These are phyloP conservation scores for Myrmecophaga tridactyla DNA, from an alignment of 2,113 vertebrate genomes.

Conservation along the genomic window DNA sequence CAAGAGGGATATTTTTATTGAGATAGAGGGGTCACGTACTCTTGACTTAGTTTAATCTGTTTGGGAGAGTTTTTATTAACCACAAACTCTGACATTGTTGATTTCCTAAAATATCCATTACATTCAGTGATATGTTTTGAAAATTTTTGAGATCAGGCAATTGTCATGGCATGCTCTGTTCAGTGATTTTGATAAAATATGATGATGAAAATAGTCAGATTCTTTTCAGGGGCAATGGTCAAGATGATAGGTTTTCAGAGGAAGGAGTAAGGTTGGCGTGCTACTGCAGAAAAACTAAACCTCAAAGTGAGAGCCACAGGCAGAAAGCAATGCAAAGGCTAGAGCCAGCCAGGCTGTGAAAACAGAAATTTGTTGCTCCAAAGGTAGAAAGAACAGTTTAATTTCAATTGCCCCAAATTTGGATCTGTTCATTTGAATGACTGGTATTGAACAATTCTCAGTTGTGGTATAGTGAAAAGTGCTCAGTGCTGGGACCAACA, in stretches of 20 bases:
- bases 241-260: not conserved
- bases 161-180: not conserved
- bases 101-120: conserved; percentile 50
- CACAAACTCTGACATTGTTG: conserved; percentile 19
- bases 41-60: conserved; percentile 19
- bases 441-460: not conserved
- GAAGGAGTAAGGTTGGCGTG: conserved; percentile 22
- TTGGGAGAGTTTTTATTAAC: not conserved
- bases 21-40: not conserved
- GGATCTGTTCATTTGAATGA: conserved; percentile 21
- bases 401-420: not conserved
- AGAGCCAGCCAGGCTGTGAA: not conserved
- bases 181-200: conserved; percentile 34
- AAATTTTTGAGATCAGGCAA: not conserved
- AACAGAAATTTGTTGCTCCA: not conserved
- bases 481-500: not conserved
- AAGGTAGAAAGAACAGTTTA: not conserved
- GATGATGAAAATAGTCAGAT: not conserved
- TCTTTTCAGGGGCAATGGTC: not conserved
- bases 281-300: not conserved
- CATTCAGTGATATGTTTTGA: conserved; percentile 17
- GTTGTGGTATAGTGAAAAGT: not conserved
- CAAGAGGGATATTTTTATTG: conserved; percentile 42
- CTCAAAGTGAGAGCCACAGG: not conserved
- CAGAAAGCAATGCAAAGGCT: not conserved